Percentiles rank a stretch among this genome's conserved stretches.
These are phyloP conservation scores for Yponomeuta malinellus DNA, from an alignment of 2,888 invertebrate genomes.

Conservation along the genomic window DNA sequence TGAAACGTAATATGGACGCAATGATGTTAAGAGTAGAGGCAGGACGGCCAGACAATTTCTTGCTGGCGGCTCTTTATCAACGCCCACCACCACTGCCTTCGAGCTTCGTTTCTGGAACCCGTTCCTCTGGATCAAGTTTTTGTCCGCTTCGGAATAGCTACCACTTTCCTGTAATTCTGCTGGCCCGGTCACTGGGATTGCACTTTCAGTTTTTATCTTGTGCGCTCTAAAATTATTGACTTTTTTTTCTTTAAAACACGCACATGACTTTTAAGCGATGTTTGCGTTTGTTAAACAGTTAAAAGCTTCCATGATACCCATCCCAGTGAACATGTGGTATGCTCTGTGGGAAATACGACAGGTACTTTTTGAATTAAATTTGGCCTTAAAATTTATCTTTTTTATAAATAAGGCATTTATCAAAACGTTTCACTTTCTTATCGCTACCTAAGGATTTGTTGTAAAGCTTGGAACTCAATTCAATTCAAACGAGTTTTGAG, in stretches of 20 bases:
- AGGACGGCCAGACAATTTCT: neutral
- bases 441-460: too few species aligned
- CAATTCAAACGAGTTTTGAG: neutral
- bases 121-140: conserved; percentile 1
- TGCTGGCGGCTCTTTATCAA: conserved; percentile 11
- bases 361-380: too few species aligned
- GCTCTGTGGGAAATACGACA: too few species aligned
- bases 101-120: neutral
- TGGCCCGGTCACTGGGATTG: neutral
- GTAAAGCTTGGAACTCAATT: conserved; percentile 17
- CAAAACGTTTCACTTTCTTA: too few species aligned
- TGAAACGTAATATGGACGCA: too few species aligned
- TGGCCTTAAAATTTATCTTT: too few species aligned
- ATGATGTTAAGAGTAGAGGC: too few species aligned
- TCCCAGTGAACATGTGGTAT: too few species aligned
- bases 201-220: conserved; percentile 4
- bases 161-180: conserved; percentile 8
- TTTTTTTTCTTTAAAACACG: neutral
- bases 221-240: neutral
- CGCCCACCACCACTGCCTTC: conserved; percentile 12
- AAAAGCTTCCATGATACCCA: too few species aligned
- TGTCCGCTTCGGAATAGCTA: conserved; percentile 4
- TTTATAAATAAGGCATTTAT: too few species aligned
- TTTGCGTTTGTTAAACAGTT: too few species aligned
- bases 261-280: neutral